Percentiles rank a stretch among this genome's conserved stretches.
Conservation (phyloP, 2,888 invertebrate species). For the Odontothrips loti region DNA sequence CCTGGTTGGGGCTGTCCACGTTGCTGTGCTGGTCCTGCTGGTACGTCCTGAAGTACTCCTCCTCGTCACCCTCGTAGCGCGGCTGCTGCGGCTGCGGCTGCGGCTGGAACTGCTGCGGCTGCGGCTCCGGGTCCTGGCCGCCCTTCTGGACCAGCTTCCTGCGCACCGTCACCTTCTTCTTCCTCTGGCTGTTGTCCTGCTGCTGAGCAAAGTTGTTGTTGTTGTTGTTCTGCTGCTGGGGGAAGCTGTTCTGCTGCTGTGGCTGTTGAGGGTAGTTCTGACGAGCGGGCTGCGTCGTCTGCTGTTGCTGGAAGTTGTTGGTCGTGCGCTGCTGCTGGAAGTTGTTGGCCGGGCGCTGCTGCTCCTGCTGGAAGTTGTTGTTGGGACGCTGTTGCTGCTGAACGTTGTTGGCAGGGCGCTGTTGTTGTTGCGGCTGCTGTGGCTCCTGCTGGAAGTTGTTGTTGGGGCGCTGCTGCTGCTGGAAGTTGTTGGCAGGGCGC, state of each 20-base stretch:
- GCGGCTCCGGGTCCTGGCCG: conserved; percentile 2
- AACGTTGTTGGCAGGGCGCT: neutral
- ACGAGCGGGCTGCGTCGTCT: neutral
- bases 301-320: neutral
- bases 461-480: neutral
- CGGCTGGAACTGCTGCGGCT: neutral
- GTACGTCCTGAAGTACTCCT: conserved; percentile 16
- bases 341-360: neutral
- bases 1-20: conserved; percentile 20
- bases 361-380: neutral
- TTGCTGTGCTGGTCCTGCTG: conserved; percentile 2
- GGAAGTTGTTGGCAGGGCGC: neutral
- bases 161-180: conserved; percentile 16
- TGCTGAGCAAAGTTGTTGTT: neutral
- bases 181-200: neutral
- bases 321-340: neutral
- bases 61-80: neutral
- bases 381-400: neutral
- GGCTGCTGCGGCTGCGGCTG: conserved; percentile 4
- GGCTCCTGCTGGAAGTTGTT: neutral
- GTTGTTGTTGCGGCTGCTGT: neutral
- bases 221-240: conserved; percentile 5
- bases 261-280: neutral
- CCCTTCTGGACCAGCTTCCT: conserved; percentile 15
- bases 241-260: neutral